A percentile compares a stretch with the other conserved stretches of the same genome.
These are phyloP conservation scores for Casuarius casuarius DNA, from an alignment of 2,113 vertebrate genomes.

Conservation along the genomic window DNA sequence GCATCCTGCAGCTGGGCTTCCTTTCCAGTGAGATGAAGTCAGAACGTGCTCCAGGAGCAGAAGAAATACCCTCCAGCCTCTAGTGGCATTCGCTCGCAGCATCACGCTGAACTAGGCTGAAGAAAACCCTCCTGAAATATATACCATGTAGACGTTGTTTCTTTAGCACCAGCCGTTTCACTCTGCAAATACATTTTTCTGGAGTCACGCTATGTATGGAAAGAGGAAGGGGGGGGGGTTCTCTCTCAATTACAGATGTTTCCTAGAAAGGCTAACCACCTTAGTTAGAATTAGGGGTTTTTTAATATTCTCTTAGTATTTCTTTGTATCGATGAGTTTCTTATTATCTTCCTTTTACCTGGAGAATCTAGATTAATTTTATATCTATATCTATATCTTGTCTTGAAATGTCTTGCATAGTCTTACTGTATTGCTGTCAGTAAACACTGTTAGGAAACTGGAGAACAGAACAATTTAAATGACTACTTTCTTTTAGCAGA, in stretches of 20 bases:
- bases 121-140: background rate
- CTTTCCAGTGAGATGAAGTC: background rate
- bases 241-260: background rate
- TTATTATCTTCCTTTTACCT: background rate
- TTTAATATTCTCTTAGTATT: background rate
- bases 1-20: background rate
- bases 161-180: background rate
- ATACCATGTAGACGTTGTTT: background rate
- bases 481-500: background rate
- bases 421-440: background rate
- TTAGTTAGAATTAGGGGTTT: background rate
- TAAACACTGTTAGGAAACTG: background rate
- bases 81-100: fast-evolving
- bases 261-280: background rate
- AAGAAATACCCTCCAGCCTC: fast-evolving
- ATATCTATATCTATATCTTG: background rate
- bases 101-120: background rate
- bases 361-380: background rate
- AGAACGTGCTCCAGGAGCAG: background rate
- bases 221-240: too few species aligned
- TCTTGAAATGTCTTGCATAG: background rate
- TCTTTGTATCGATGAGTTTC: too few species aligned
- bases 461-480: background rate
- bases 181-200: background rate
- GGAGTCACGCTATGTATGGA: background rate